Conservation (phyloP, 2,888 invertebrate species). For the Tipula unca region DNA sequence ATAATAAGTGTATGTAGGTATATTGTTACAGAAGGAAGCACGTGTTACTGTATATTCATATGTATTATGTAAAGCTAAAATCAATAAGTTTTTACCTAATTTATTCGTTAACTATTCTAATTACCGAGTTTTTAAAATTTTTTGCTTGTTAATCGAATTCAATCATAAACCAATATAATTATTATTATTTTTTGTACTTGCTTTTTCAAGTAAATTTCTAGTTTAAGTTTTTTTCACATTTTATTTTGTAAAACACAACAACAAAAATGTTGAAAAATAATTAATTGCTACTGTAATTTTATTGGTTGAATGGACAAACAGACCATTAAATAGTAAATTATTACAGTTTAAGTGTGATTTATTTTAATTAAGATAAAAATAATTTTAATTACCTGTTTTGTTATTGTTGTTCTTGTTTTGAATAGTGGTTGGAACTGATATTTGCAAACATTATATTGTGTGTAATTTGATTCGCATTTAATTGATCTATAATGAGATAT, state of each 20-base stretch:
- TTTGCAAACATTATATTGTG: neutral
- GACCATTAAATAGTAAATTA: slow-evolving; percentile 8
- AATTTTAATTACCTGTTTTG: slow-evolving; percentile 9
- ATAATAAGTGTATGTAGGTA: too few species aligned
- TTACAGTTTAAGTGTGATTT: slow-evolving; percentile 14
- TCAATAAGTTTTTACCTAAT: neutral
- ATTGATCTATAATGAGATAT: slow-evolving; percentile 3
- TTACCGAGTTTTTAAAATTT: neutral
- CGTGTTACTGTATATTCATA: neutral
- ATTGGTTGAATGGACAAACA: slow-evolving; percentile 14
- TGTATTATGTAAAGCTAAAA: neutral
- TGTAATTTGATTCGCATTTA: neutral
- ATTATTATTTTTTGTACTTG: neutral
- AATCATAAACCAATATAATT: neutral
- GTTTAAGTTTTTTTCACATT: neutral
- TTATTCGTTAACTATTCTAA: neutral
- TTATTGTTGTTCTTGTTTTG: neutral
- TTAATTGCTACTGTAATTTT: slow-evolving; percentile 14
- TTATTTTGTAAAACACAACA: neutral
- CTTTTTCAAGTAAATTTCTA: neutral
- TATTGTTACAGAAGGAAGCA: neutral
- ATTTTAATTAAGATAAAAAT: slow-evolving; percentile 14
- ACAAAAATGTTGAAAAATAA: neutral
- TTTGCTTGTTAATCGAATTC: neutral
- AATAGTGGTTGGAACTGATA: neutral